Percentiles rank a stretch among this genome's conserved stretches.
These are phyloP conservation scores for Peromyscus californicus DNA, from an alignment of 2,113 vertebrate genomes.

Conservation along the genomic window DNA sequence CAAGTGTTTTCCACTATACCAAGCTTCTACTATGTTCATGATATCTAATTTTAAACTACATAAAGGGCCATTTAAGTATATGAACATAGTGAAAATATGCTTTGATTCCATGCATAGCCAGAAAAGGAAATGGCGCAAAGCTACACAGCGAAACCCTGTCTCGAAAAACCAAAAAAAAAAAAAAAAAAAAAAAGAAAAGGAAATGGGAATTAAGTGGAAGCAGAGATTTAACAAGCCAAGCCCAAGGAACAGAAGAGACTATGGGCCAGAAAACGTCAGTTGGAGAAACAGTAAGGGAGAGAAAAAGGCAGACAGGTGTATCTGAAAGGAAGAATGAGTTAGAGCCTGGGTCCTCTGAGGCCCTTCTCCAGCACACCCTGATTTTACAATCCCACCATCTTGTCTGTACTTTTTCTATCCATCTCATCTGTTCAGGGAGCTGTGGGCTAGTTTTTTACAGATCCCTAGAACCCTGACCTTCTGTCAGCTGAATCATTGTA, in stretches of 20 bases:
- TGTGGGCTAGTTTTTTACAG: neutral
- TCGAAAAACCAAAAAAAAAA: too few species aligned
- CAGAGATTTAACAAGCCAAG: neutral
- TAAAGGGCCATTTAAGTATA: neutral
- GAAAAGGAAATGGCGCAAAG: too few species aligned
- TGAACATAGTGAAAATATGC: neutral
- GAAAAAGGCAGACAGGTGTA: neutral
- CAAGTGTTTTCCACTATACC: neutral
- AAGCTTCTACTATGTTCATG: neutral
- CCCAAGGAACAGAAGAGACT: neutral
- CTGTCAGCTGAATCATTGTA: constrained; percentile 12
- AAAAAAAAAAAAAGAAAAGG: too few species aligned
- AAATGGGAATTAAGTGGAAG: neutral
- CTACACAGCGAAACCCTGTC: too few species aligned
- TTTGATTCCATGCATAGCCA: neutral
- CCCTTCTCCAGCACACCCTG: neutral
- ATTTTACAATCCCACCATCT: neutral
- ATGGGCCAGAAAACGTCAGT: neutral
- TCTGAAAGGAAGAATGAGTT: neutral
- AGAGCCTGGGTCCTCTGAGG: neutral
- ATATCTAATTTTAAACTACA: neutral
- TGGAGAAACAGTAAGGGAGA: neutral
- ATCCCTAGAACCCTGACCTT: neutral
- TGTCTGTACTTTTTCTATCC: neutral
- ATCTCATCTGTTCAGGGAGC: neutral